Evolutionary conservation across 2,888 invertebrate genomes (phyloP).

Genomic region (Iselma pallidipennis): DNA sequence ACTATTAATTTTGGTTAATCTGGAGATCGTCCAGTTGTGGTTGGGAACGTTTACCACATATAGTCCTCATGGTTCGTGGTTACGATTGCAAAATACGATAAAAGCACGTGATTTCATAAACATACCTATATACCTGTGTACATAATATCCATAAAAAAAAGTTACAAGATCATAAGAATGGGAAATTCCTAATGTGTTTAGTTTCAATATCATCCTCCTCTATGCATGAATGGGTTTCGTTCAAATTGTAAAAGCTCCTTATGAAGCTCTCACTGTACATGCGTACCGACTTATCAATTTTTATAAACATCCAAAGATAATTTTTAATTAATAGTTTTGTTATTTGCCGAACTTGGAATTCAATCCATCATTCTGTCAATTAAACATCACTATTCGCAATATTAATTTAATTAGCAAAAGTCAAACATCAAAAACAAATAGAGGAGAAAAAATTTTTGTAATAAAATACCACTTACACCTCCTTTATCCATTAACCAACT

Average conservation of each 20-base stretch:
- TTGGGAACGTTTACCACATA: slow-evolving; percentile 11
- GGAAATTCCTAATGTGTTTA: neutral
- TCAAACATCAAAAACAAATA: neutral
- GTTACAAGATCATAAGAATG: neutral
- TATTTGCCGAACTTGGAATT: neutral
- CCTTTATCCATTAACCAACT: neutral
- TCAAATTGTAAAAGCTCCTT: neutral
- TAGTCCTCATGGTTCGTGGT: slow-evolving; percentile 18
- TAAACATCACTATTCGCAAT: neutral
- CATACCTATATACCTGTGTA: neutral
- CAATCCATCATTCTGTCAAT: neutral
- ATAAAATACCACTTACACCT: neutral
- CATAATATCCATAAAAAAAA: neutral
- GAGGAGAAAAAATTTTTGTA: neutral
- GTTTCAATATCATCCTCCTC: neutral
- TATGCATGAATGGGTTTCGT: neutral
- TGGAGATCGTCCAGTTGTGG: slow-evolving; percentile 30
- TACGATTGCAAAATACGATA: slow-evolving; percentile 21
- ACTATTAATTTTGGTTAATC: slow-evolving; percentile 44
- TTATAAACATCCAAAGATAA: neutral
- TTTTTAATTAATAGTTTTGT: neutral
- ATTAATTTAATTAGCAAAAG: neutral
- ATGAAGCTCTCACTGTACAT: too few relatives aligned
- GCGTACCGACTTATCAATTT: too few relatives aligned
- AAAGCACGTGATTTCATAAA: neutral